A percentile compares a stretch with the other conserved stretches of the same genome.
Evolutionary conservation across 2,113 vertebrate genomes (phyloP).

Genomic region (Nicator chloris): DNA sequence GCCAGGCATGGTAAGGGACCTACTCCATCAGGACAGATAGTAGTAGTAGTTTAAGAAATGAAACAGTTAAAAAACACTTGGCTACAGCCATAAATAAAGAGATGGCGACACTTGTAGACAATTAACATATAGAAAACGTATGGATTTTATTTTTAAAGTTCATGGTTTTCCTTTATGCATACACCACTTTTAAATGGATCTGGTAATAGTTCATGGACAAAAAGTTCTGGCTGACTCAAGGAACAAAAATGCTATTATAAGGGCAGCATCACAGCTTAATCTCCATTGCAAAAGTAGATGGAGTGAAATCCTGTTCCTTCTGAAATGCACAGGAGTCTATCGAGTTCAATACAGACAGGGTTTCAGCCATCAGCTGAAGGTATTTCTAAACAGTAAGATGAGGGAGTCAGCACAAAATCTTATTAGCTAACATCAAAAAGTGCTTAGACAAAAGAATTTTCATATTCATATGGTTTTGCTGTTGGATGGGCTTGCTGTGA

Average conservation of each 20-base stretch:
- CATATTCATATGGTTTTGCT: neutral
- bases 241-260: neutral
- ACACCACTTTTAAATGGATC: neutral
- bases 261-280: neutral
- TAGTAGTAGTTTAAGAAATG: neutral
- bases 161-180: neutral
- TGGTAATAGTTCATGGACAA: neutral
- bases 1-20: neutral
- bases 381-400: neutral
- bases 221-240: neutral
- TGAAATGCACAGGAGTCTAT: neutral
- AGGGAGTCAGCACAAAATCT: neutral
- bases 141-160: neutral
- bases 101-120: fast-evolving
- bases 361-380: neutral
- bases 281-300: neutral
- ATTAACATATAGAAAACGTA: neutral
- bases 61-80: neutral
- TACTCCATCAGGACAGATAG: neutral
- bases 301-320: neutral
- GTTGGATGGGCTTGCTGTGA: neutral
- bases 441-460: neutral
- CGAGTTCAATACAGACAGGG: neutral
- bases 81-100: neutral
- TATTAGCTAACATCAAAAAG: neutral